Evolutionary conservation across 2,888 invertebrate species (phyloP), one percentile per base, ranked within the genome.

Genomic region (Chaitophorus viminalis): DNA sequence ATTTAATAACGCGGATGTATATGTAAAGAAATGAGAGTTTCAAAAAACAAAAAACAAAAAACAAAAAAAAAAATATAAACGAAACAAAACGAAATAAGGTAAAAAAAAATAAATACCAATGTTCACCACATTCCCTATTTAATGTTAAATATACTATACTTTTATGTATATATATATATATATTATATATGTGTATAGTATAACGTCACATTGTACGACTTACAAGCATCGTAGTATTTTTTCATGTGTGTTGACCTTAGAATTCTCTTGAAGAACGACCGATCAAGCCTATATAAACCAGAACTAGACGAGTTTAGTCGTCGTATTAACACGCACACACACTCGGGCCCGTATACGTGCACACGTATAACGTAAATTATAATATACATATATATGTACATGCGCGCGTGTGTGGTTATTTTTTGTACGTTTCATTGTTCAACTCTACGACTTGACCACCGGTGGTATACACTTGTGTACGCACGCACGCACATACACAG

Each of bases 221-320:
- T 29, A 17, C 39, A 70, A 65, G 39, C 65, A 39, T 36, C n/a
- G 79, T 68, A 81, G 65, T 81, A 81, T n/a, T 36, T 70, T 70
- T 70, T 29, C 21, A 21, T 31, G 78, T 36, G 39, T 18, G 79
- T 81, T 81, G 79, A 81, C 81, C 81, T 81, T 31, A 65, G 68
- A 68, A 81, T 81, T 60, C 79, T n/a, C 29, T 39, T 65, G 18
- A 1, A 60, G 60, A 60, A 21, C 79, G 36, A 65, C 25, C 79
- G 60, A 65, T 17, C 31, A 8, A 17, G 8, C 76, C 79, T 79
- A 79, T 81, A 39, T 39, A 70, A 81, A 81, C 81, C 81, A 68
- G 81, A 70, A 81, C 81, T 81, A 81, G 81, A 70, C 81, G 81
- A 81, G 81, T 81, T 81, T 33, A n/a, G 78, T 60, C 79, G 39